Evolutionary conservation across 2,797 vertebrate species (phyloP).

Genomic region (Brotula barbata): DNA sequence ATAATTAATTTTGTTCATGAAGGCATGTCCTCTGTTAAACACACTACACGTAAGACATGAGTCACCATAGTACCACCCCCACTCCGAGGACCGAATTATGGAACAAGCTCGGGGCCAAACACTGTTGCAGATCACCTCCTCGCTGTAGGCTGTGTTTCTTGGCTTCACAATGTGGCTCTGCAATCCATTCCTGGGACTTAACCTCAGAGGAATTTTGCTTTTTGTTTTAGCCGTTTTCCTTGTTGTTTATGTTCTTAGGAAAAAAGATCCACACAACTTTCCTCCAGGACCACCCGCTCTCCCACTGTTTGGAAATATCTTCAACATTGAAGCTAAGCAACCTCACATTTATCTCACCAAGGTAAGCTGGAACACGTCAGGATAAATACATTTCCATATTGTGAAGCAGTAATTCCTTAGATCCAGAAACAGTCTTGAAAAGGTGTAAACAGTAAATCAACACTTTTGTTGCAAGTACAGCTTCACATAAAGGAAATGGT

Average conservation of each 20-base stretch:
- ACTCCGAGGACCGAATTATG: constrained; percentile 24
- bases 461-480: background rate
- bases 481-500: background rate
- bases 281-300: constrained; percentile 80
- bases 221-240: constrained; percentile 64
- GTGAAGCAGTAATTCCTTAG: background rate
- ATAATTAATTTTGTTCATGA: background rate
- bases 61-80: constrained; percentile 45
- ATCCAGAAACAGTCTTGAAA: constrained; percentile 1
- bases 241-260: constrained; percentile 63
- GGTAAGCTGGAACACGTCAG: constrained; percentile 78
- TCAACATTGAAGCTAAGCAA: constrained; percentile 77
- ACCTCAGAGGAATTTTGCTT: constrained; percentile 58
- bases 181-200: constrained; percentile 52
- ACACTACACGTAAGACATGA: constrained; percentile 16
- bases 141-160: constrained; percentile 12
- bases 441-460: background rate
- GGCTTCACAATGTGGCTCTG: constrained; percentile 56
- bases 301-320: constrained; percentile 83
- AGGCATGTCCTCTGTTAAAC: background rate
- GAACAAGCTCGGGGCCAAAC: constrained; percentile 3
- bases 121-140: constrained; percentile 7
- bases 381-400: background rate
- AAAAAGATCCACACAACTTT: constrained; percentile 78
- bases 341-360: constrained; percentile 83